Evolutionary conservation across 2,888 invertebrate species (phyloP).

Genomic region (Abscondita cerata): DNA sequence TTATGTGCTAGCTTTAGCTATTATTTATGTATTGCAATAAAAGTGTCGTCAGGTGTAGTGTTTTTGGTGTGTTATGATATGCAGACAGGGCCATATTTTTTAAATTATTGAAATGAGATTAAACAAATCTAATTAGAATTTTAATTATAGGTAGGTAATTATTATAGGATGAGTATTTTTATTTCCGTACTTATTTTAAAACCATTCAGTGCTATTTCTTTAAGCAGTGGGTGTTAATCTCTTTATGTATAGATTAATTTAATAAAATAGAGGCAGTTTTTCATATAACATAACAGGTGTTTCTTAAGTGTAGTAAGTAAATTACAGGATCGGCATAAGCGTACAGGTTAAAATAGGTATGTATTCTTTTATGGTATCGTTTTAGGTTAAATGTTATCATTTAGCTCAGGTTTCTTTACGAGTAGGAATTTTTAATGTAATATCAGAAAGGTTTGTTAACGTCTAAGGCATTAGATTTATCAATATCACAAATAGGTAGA

Average conservation of each 20-base stretch:
- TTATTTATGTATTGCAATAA: conserved; percentile 41
- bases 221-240: conserved; percentile 29
- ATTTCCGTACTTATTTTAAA: conserved; percentile 15
- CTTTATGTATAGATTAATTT: conserved; percentile 29
- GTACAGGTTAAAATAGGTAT: conserved; percentile 47
- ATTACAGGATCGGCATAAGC: conserved; percentile 35
- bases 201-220: conserved; percentile 24
- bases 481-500: conserved; percentile 20
- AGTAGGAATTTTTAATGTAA: conserved; percentile 3
- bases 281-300: conserved; percentile 32
- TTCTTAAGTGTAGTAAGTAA: conserved; percentile 34
- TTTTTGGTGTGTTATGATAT: conserved; percentile 28
- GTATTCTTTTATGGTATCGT: conserved; percentile 47
- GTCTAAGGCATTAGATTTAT: conserved; percentile 10
- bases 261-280: conserved; percentile 35
- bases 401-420: conserved; percentile 54
- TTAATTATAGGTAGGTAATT: conserved; percentile 16
- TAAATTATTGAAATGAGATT: conserved; percentile 1
- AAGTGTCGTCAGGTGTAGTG: conserved; percentile 33
- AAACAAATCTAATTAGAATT: conserved; percentile 15
- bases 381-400: conserved; percentile 42
- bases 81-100: conserved; percentile 16
- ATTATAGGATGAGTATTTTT: conserved; percentile 19
- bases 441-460: conserved; percentile 10
- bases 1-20: conserved; percentile 42